Percentiles rank a stretch among this genome's conserved stretches.
These are phyloP conservation scores for Lanius ludovicianus DNA, from an alignment of 2,113 vertebrate species.

Conservation along the genomic window DNA sequence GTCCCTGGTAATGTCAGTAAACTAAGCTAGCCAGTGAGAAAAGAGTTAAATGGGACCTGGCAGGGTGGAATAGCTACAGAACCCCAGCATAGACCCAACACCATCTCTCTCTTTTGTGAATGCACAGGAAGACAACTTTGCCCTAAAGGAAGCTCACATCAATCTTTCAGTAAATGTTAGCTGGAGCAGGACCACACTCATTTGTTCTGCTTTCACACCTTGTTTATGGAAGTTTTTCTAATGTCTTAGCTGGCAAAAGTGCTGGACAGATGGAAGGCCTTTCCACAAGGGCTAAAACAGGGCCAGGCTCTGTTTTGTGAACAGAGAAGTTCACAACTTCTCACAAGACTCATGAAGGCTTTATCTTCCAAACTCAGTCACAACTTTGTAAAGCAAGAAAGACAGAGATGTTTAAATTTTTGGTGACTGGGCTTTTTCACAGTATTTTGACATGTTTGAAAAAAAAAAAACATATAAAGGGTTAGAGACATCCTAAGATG, in stretches of 20 bases:
- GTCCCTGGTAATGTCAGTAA: neutral
- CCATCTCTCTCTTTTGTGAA: neutral
- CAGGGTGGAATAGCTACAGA: neutral
- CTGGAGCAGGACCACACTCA: neutral
- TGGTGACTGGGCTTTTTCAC: neutral
- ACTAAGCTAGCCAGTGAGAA: neutral
- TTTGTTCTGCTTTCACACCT: neutral
- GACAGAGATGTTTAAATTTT: fast-evolving
- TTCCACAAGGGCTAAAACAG: neutral
- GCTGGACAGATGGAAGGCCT: neutral
- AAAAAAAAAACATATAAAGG: neutral
- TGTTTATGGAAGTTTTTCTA: neutral
- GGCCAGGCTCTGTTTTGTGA: neutral
- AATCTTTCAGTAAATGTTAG: neutral
- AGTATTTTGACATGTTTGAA: neutral
- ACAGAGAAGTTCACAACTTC: neutral
- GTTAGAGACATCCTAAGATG: neutral
- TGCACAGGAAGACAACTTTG: neutral
- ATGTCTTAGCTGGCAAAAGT: neutral
- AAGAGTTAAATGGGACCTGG: neutral
- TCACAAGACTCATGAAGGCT: neutral
- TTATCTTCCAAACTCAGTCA: neutral
- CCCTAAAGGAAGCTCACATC: neutral
- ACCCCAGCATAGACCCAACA: fast-evolving
- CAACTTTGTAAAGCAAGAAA: neutral